Conservation (phyloP, 1,140 invertebrate genomes). For the Euwallacea similis region DNA sequence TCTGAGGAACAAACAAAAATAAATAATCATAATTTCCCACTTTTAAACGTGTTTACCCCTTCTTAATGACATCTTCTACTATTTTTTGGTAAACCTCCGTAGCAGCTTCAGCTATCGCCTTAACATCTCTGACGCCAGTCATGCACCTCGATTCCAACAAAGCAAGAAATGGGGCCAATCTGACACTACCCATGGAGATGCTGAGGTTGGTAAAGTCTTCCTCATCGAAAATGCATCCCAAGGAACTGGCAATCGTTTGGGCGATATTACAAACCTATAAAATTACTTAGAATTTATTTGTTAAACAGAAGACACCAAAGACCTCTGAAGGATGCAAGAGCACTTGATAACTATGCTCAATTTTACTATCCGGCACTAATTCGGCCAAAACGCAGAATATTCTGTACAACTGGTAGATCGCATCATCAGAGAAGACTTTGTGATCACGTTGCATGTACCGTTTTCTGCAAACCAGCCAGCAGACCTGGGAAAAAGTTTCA, state of each 20-base stretch:
- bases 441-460: conserved; percentile 62
- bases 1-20: conserved; percentile 13
- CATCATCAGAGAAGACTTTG: conserved; percentile 63
- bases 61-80: conserved; percentile 80
- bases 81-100: conserved; percentile 77
- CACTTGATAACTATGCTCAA: conserved; percentile 57
- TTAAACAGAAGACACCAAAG: conserved; percentile 35
- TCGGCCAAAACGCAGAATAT: conserved; percentile 78
- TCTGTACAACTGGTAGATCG: conserved; percentile 73
- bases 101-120: conserved; percentile 70
- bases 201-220: conserved; percentile 67
- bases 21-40: background rate
- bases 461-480: conserved; percentile 76
- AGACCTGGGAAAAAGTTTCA: conserved; percentile 52
- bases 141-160: conserved; percentile 72
- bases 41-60: conserved; percentile 60
- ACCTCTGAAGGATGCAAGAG: conserved; percentile 68
- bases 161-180: conserved; percentile 70
- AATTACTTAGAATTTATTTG: background rate
- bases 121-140: conserved; percentile 60
- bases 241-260: conserved; percentile 65
- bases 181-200: conserved; percentile 63
- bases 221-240: conserved; percentile 68
- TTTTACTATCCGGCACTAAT: conserved; percentile 56
- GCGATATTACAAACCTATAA: conserved; percentile 58